These are phyloP conservation scores for Odontamblyopus lacepedii DNA, from an alignment of 2,797 vertebrate species.

Conservation along the genomic window DNA sequence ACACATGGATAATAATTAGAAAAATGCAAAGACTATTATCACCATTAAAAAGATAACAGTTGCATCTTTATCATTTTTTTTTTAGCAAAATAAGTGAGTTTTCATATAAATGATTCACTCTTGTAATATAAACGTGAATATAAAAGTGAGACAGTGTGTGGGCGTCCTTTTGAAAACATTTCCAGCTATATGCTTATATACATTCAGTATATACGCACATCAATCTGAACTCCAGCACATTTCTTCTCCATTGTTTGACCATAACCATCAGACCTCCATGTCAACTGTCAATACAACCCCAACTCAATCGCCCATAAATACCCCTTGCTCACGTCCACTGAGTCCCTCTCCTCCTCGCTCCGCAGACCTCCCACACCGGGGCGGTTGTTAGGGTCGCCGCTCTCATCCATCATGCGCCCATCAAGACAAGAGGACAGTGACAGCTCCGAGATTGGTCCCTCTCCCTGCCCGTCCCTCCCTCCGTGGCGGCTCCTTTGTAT, in stretches of 20 bases:
- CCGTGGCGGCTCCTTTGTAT: constrained; percentile 9
- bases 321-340: constrained; percentile 9
- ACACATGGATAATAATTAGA: no score
- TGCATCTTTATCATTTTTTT: no score
- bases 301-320: not conserved
- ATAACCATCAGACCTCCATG: not conserved
- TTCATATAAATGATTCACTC: no score
- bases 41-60: no score
- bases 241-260: not conserved
- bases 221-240: not conserved
- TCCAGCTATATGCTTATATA: no score
- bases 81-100: no score
- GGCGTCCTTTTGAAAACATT: no score
- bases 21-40: no score
- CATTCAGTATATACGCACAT: no score
- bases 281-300: constrained; percentile 40
- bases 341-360: constrained; percentile 32
- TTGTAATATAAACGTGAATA: no score
- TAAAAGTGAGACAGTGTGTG: no score
- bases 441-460: constrained; percentile 64
- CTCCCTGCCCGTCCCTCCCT: constrained; percentile 14
- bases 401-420: constrained; percentile 73
- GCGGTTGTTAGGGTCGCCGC: constrained; percentile 61
- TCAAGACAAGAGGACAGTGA: constrained; percentile 65
- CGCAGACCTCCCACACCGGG: constrained; percentile 49